Conservation (phyloP, 2,888 invertebrate genomes). For the Agriopis aurantiaria region DNA sequence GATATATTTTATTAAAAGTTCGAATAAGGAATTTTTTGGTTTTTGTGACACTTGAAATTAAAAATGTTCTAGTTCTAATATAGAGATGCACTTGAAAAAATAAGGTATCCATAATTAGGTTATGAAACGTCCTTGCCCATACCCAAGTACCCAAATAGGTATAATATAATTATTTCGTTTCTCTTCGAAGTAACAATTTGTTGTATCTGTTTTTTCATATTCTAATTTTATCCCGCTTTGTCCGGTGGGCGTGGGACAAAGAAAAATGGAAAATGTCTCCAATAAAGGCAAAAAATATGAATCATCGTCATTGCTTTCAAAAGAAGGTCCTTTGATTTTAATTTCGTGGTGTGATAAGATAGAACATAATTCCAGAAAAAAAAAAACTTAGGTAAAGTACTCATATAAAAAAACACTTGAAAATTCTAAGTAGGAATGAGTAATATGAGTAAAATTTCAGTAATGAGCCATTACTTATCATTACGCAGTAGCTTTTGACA, state of each 20-base stretch:
- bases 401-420: not conserved
- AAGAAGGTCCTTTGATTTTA: not conserved
- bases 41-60: too few relatives aligned
- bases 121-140: too few relatives aligned
- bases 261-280: conserved; percentile 6
- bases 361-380: not conserved
- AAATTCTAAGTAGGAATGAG: not conserved
- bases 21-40: too few relatives aligned
- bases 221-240: conserved; percentile 26
- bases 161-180: too few relatives aligned
- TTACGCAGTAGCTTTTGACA: conserved; percentile 6
- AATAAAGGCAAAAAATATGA: conserved; percentile 8
- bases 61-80: too few relatives aligned
- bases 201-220: not conserved
- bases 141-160: too few relatives aligned
- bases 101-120: too few relatives aligned
- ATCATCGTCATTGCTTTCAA: not conserved
- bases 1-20: too few relatives aligned
- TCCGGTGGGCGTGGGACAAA: conserved; percentile 20
- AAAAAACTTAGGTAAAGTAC: not conserved
- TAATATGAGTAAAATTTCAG: conserved; percentile 2
- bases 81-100: too few relatives aligned
- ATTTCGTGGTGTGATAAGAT: not conserved
- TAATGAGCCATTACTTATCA: conserved; percentile 6
- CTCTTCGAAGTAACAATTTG: not conserved